A percentile compares a stretch with the other conserved stretches of the same genome.
Evolutionary conservation across 2,113 vertebrate species (phyloP).

Genomic region (Hipposideros armiger): DNA sequence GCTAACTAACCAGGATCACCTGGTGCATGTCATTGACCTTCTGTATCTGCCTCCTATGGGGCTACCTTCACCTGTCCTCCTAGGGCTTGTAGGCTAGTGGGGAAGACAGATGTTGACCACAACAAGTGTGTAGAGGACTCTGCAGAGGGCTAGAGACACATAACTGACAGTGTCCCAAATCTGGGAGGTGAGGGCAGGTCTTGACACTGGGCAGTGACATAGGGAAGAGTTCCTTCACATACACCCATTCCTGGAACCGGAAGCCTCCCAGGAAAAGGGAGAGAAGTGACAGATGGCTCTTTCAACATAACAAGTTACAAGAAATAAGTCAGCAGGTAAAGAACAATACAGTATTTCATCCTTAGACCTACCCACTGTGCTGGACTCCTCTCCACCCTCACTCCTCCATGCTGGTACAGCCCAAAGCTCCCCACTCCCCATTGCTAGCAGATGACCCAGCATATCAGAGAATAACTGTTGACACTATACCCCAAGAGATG

Average conservation of each 20-base stretch:
- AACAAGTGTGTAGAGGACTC: too few species aligned
- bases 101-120: neutral
- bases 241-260: neutral
- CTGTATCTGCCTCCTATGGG: neutral
- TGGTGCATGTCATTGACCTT: neutral
- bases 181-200: neutral
- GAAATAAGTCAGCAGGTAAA: neutral
- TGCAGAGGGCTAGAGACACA: neutral
- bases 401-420: neutral
- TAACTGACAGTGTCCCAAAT: neutral
- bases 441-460: neutral
- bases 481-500: neutral
- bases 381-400: neutral
- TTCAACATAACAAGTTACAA: neutral
- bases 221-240: neutral
- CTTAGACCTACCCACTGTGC: too few species aligned
- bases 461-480: neutral
- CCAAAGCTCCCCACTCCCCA: neutral
- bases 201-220: rapidly evolving
- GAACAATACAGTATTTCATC: neutral
- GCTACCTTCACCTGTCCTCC: neutral
- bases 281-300: neutral
- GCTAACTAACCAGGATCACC: neutral
- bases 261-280: neutral
- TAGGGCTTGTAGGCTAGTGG: neutral